A percentile compares a stretch with the other conserved stretches of the same genome.
Evolutionary conservation across 2,888 invertebrate species (phyloP).

Genomic region (Hanleya hanleyi): DNA sequence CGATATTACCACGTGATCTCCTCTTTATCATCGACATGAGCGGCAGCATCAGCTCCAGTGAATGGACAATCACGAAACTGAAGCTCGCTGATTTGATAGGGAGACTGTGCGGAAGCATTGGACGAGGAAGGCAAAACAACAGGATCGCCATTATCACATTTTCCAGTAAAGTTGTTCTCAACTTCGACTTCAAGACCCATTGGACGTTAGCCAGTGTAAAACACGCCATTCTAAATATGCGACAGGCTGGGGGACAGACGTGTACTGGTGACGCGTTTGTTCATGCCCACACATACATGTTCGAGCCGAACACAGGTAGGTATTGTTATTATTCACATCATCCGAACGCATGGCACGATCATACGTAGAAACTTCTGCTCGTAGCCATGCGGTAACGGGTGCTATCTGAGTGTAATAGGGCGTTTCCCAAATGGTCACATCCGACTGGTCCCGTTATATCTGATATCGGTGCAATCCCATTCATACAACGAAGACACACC

Average conservation of each 20-base stretch:
- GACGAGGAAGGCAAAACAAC: not conserved
- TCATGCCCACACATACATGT: not conserved
- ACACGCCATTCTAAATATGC: not conserved
- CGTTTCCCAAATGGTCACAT: too few species aligned
- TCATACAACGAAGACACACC: too few species aligned
- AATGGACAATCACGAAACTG: not conserved
- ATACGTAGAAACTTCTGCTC: too few species aligned
- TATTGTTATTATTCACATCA: too few species aligned
- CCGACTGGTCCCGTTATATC: too few species aligned
- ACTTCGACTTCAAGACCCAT: slow-evolving; percentile 1
- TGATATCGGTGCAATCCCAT: too few species aligned
- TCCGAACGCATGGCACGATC: too few species aligned
- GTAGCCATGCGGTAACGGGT: too few species aligned
- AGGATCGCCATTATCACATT: not conserved
- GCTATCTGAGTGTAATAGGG: too few species aligned
- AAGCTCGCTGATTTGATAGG: not conserved
- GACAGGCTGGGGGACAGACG: not conserved
- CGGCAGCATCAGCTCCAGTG: not conserved
- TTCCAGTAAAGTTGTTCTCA: not conserved
- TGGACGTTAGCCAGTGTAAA: not conserved
- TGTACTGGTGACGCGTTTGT: not conserved
- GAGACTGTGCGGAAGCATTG: not conserved
- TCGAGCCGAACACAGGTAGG: not conserved
- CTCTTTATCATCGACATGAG: slow-evolving; percentile 5
- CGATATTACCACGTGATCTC: not conserved